Percentiles rank a stretch among this genome's conserved stretches.
Conservation (phyloP, 2,113 vertebrate species). For the Perca flavescens region DNA sequence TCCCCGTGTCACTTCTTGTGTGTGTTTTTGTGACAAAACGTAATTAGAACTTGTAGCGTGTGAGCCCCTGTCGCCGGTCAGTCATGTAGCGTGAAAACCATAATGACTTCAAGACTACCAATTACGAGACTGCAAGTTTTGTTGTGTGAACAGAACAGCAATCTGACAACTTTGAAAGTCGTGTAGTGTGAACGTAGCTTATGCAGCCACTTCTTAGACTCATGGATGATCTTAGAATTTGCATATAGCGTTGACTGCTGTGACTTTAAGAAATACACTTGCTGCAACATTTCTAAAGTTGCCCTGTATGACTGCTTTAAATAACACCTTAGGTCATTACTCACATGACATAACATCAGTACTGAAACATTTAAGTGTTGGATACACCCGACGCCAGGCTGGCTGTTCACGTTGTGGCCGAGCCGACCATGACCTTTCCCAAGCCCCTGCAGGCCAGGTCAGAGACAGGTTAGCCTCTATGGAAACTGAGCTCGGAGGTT, state of each 20-base stretch:
- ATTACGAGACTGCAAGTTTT: too few relatives aligned
- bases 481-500: constrained; percentile 38
- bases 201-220: not conserved
- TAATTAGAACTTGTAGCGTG: too few relatives aligned
- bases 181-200: too few relatives aligned
- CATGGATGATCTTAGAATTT: not conserved
- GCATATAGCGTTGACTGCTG: not conserved
- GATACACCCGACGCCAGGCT: not conserved
- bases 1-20: too few relatives aligned
- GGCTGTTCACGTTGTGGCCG: constrained; percentile 31
- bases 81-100: too few relatives aligned
- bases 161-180: too few relatives aligned
- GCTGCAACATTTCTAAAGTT: not conserved
- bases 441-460: constrained; percentile 48
- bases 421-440: constrained; percentile 63
- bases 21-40: too few relatives aligned
- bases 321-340: not conserved
- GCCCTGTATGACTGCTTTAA: constrained; percentile 2
- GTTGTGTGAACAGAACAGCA: too few relatives aligned
- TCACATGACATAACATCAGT: constrained; percentile 1
- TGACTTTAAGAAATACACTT: not conserved
- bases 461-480: constrained; percentile 36
- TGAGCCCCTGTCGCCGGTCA: too few relatives aligned
- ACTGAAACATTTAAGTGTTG: constrained; percentile 5
- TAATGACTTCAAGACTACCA: too few relatives aligned